A percentile compares a stretch with the other conserved stretches of the same genome.
These are phyloP conservation scores for Alfaro cultratus DNA, from an alignment of 2,797 vertebrate species.

Conservation along the genomic window DNA sequence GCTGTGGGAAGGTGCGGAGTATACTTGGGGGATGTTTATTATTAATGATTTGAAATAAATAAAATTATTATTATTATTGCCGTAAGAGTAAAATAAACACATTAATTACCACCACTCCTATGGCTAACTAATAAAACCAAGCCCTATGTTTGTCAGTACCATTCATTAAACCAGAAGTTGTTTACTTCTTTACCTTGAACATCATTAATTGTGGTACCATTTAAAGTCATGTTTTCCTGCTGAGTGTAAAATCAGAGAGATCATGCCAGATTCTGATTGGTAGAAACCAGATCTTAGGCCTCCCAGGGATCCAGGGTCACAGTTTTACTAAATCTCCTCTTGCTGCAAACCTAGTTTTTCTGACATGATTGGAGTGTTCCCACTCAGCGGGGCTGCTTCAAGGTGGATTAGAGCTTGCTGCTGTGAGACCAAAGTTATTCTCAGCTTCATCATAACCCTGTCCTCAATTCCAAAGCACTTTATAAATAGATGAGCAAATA, in stretches of 20 bases:
- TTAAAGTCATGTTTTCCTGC: neutral
- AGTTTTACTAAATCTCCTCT: neutral
- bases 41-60: neutral
- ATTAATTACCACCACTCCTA: neutral
- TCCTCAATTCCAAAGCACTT: conserved; percentile 60
- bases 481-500: conserved; percentile 61
- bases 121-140: neutral
- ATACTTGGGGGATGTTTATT: neutral
- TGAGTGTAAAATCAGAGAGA: neutral
- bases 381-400: conserved; percentile 46
- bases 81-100: neutral
- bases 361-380: conserved; percentile 39
- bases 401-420: conserved; percentile 58
- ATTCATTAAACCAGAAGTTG: neutral
- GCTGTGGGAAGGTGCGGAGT: too few relatives aligned
- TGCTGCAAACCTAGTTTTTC: conserved; percentile 43
- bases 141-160: neutral
- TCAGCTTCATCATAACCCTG: conserved; percentile 62
- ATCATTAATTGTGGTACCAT: neutral
- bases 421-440: conserved; percentile 70
- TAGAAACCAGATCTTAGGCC: neutral
- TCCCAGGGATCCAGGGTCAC: neutral
- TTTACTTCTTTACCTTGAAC: neutral
- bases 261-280: neutral
- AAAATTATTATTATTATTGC: neutral